A percentile compares a stretch with the other conserved stretches of the same genome.
These are phyloP conservation scores for Euura saliciscinereae DNA, from an alignment of 1,140 invertebrate genomes.

Conservation along the genomic window DNA sequence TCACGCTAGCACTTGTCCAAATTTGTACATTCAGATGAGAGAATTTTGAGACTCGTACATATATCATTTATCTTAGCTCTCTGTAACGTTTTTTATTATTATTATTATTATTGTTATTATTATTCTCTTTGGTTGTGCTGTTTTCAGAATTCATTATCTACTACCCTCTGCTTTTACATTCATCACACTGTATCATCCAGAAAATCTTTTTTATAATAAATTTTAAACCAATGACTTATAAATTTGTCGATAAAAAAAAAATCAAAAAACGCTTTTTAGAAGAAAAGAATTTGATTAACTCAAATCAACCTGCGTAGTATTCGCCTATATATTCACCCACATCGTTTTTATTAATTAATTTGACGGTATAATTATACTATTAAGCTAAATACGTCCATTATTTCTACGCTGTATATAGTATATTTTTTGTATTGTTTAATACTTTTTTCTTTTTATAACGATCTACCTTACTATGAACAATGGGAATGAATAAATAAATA, in stretches of 20 bases:
- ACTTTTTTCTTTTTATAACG: too few relatives aligned
- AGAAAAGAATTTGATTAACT: neutral
- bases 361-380: neutral
- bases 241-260: too few relatives aligned
- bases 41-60: constrained; percentile 37
- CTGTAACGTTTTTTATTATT: neutral
- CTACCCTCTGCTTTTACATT: too few relatives aligned
- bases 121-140: constrained; percentile 10
- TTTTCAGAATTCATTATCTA: neutral
- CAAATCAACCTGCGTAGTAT: neutral
- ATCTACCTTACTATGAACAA: too few relatives aligned
- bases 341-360: neutral
- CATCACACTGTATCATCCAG: too few relatives aligned
- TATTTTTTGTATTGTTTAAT: too few relatives aligned
- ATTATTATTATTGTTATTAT: neutral
- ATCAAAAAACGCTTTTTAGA: too few relatives aligned
- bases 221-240: neutral
- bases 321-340: neutral
- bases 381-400: neutral
- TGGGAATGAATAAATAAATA: too few relatives aligned
- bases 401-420: too few relatives aligned
- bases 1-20: constrained; percentile 44
- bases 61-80: neutral
- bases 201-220: neutral
- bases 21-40: constrained; percentile 49